A percentile compares a stretch with the other conserved stretches of the same genome.
These are phyloP conservation scores for Idaea biselata DNA, from an alignment of 2,888 invertebrate species.

Conservation along the genomic window DNA sequence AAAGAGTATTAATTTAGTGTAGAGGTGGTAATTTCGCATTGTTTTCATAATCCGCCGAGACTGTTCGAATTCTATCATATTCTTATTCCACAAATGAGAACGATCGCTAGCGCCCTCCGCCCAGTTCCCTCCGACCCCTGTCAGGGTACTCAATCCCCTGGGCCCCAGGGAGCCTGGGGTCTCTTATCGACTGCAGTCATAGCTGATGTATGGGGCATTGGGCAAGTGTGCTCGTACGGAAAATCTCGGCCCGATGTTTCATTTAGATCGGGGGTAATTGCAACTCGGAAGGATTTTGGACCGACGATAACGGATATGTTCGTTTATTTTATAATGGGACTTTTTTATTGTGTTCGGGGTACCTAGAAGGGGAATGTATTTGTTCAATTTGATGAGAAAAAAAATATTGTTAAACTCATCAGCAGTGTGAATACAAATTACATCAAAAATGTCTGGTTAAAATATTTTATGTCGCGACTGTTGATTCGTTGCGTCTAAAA, in stretches of 20 bases:
- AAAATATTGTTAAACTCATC: background rate
- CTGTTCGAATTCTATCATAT: no score
- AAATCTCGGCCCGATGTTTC: constrained; percentile 46
- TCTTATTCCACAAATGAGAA: no score
- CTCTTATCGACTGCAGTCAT: constrained; percentile 55
- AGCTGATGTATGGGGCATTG: constrained; percentile 47
- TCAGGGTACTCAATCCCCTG: constrained; percentile 49
- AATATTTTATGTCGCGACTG: no score
- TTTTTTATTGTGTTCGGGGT: background rate
- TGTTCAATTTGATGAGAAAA: background rate
- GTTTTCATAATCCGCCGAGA: no score
- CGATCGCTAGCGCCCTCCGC: no score
- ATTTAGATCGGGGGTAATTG: constrained; percentile 39
- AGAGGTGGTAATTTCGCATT: no score
- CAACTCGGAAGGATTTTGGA: constrained; percentile 5
- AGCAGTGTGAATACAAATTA: no score
- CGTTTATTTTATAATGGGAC: background rate
- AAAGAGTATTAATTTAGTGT: no score
- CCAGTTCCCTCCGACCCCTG: constrained; percentile 15
- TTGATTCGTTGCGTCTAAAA: background rate
- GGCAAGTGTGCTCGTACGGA: constrained; percentile 29
- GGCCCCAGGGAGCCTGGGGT: constrained; percentile 43
- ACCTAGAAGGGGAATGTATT: background rate
- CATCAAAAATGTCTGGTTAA: no score
- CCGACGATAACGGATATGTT: background rate